Evolutionary conservation across 1,140 invertebrate genomes (phyloP).

Genomic region (Pseudomyrmex concolor): DNA sequence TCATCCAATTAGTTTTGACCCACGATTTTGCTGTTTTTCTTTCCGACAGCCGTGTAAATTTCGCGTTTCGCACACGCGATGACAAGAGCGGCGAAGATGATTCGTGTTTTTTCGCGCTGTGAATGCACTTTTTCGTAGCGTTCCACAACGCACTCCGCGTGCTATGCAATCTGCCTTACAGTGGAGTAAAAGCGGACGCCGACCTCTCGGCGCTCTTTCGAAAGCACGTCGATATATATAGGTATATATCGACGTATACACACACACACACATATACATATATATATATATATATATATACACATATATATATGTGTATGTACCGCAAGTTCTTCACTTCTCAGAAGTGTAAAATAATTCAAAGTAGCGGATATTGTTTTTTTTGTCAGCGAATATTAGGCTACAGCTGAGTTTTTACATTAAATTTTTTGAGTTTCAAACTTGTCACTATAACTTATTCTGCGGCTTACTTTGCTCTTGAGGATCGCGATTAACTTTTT

Average conservation of each 20-base stretch:
- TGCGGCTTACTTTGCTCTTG: no score
- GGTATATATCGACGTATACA: no score
- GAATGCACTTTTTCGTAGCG: background rate
- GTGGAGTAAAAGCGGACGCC: constrained; percentile 20
- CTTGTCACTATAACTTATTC: no score
- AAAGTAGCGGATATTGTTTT: no score
- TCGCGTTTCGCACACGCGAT: constrained; percentile 8
- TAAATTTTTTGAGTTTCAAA: no score
- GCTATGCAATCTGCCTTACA: constrained; percentile 34
- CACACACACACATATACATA: background rate
- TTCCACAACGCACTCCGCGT: constrained; percentile 8
- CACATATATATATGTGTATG: no score
- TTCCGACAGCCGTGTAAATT: background rate
- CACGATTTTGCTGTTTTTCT: background rate
- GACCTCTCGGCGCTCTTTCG: constrained; percentile 44
- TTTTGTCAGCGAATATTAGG: no score
- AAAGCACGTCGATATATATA: constrained; percentile 57
- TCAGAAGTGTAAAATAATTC: no score
- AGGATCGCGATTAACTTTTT: no score
- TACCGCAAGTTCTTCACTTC: no score
- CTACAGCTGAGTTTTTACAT: no score
- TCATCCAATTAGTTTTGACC: no score
- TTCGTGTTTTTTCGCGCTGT: background rate
- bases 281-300: background rate
- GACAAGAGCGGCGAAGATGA: constrained; percentile 22